Conservation (phyloP, 1,140 invertebrate species). For the Cecropterus lyciades region DNA sequence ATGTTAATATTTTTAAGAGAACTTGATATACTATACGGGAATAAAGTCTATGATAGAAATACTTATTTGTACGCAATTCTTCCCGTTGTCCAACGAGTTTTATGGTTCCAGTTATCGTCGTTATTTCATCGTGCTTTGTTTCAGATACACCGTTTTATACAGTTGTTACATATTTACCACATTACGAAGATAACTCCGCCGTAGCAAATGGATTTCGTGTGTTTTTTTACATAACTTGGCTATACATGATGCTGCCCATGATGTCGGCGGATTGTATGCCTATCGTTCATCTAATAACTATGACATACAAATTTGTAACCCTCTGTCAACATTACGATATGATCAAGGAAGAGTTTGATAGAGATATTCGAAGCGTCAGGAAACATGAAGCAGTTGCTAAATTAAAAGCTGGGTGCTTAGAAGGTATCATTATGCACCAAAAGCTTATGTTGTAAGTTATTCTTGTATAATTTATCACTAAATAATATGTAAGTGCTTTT, state of each 20-base stretch:
- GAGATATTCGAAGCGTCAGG: constrained; percentile 40
- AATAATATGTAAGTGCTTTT: too few species aligned
- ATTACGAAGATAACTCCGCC: constrained; percentile 57
- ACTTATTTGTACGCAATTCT: not conserved
- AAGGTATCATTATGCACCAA: constrained; percentile 70
- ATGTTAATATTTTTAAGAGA: too few species aligned
- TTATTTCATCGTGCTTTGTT: constrained; percentile 34
- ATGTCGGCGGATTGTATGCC: constrained; percentile 76
- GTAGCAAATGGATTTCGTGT: constrained; percentile 55
- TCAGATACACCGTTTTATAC: constrained; percentile 71
- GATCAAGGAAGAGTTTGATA: constrained; percentile 57
- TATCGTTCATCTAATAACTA: constrained; percentile 70
- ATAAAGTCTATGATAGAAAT: too few species aligned
- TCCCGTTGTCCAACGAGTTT: not conserved
- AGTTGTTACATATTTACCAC: constrained; percentile 69
- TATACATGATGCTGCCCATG: constrained; percentile 78
- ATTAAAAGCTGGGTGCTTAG: constrained; percentile 57
- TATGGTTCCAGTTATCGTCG: constrained; percentile 22
- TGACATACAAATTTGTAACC: constrained; percentile 67
- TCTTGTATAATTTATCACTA: constrained; percentile 7
- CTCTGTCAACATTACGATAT: constrained; percentile 59
- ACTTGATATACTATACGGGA: too few species aligned
- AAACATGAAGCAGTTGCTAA: constrained; percentile 48
- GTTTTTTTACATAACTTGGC: constrained; percentile 72
- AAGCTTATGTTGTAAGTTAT: constrained; percentile 66